Base-by-base conservation (phyloP, 2,888 invertebrate genomes). In the Brachyptera risi region DNA sequence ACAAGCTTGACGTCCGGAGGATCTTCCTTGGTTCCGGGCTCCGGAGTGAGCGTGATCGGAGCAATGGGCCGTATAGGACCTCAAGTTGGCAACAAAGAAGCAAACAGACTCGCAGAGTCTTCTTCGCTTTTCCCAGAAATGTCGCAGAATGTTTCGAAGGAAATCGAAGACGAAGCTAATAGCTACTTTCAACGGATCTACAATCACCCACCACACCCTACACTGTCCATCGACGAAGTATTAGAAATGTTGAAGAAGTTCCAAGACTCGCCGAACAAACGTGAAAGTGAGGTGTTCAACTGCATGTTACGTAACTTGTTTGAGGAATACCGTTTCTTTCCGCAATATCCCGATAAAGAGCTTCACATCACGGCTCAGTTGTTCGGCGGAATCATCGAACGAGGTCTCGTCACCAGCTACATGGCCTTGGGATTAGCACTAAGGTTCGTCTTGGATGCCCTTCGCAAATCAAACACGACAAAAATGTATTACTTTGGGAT, bases 401-500 rank as follows among this genome's bases (percentile, higher is more conserved):
- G 92, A 66, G 95, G 95, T 56, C 81, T 97, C 50, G 94, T 96
- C 24, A 67, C 67, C 17, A 90, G 87, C 57, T 90, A 90, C 69
- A 84, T 90, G 65, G 87, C 89, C 0, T 77, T 96, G 2, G 96
- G 96, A 0, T 78, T 96, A 35, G 96, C 96, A 0, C 75, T 97
- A 61, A 82, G 96, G 64, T 96, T 92, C 73, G 96, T 98, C 1
- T 78, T 97, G 58, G 97, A 97, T 70, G 96, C 97, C 0, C 76
- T 99, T 24, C 84, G 92, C 61, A 96, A 97, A 72, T 89, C 91
- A 0, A 90, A 90, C 68, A 91, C 90, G n/a, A 88, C 89, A 60
- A 97, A 97, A 78, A 94, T 99, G 90, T 98, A 95, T 75, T 92
- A 88, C 72, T 99, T 99, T 74, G 98, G 98, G 24, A 89, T 97